These are phyloP conservation scores for Limenitis camilla DNA, from an alignment of 2,888 invertebrate genomes.

Conservation along the genomic window DNA sequence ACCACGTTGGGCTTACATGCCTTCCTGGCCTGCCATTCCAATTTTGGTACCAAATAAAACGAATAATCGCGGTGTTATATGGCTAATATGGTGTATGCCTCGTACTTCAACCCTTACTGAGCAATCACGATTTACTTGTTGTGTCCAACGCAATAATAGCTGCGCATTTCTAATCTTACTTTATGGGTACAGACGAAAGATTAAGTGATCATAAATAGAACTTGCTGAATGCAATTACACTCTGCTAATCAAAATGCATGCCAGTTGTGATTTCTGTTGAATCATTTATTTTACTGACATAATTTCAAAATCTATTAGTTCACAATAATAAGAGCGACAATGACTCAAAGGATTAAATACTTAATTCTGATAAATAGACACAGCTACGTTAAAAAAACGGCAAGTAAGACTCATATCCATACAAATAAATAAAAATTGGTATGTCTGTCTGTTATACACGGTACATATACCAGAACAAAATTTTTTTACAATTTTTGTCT, in stretches of 20 bases:
- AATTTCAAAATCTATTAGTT: background rate
- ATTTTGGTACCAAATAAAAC: constrained; percentile 24
- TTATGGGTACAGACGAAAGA: constrained; percentile 12
- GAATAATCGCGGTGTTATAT: constrained; percentile 12
- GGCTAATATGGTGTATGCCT: constrained; percentile 19
- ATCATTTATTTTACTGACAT: background rate
- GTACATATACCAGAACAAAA: too few relatives aligned
- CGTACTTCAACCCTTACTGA: constrained; percentile 24
- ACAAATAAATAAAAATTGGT: too few relatives aligned
- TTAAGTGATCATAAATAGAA: constrained; percentile 5
- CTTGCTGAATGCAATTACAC: background rate
- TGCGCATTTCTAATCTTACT: constrained; percentile 12
- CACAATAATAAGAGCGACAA: background rate
- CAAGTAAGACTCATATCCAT: too few relatives aligned
- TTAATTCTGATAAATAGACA: too few relatives aligned
- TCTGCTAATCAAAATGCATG: background rate
- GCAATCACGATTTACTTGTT: constrained; percentile 25
- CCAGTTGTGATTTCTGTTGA: background rate
- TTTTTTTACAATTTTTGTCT: too few relatives aligned
- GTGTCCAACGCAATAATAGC: constrained; percentile 14
- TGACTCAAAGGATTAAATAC: too few relatives aligned
- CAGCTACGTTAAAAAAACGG: too few relatives aligned
- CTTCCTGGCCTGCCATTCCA: constrained; percentile 34
- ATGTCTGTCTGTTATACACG: too few relatives aligned
- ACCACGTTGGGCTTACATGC: constrained; percentile 36